phyloP scores from a whole-genome alignment of 2,888 invertebrate genomes.

The Magallana nippona region DNA sequence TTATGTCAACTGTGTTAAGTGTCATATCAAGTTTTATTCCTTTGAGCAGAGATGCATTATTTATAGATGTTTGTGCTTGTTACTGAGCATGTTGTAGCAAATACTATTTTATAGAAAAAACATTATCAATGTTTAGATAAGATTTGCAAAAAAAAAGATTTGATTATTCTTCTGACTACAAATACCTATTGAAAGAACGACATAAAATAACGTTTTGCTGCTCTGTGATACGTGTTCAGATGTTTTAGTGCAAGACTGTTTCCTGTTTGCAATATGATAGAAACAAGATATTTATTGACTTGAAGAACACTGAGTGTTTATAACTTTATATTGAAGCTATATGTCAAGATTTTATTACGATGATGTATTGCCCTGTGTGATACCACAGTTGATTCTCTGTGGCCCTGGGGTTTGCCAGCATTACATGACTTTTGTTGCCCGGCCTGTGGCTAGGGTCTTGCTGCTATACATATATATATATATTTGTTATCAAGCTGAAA shows the following conservation, averaged over 20 bases:
- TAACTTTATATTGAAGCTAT: background rate
- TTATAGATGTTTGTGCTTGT: no score
- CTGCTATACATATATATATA: slow-evolving; percentile 23
- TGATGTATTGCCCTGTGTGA: background rate
- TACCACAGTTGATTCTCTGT: background rate
- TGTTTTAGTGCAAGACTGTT: background rate
- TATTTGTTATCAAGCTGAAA: slow-evolving; percentile 27
- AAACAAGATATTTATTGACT: slow-evolving; percentile 7
- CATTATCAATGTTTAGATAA: no score
- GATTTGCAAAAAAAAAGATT: no score
- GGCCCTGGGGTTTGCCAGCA: slow-evolving; percentile 1
- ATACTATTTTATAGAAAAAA: no score
- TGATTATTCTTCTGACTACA: background rate
- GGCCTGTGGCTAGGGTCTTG: background rate
- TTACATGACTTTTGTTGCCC: slow-evolving; percentile 1
- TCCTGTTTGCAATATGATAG: slow-evolving; percentile 17
- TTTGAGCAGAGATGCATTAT: no score
- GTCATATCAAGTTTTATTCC: no score
- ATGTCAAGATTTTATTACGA: slow-evolving; percentile 4
- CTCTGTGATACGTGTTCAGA: slow-evolving; percentile 7
- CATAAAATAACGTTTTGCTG: background rate
- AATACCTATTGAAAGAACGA: background rate
- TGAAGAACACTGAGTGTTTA: background rate
- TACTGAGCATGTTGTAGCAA: no score
- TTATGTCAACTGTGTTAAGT: no score